phyloP scores from a whole-genome alignment of 2,888 invertebrate genomes.

The Parnassius mnemosyne region DNA sequence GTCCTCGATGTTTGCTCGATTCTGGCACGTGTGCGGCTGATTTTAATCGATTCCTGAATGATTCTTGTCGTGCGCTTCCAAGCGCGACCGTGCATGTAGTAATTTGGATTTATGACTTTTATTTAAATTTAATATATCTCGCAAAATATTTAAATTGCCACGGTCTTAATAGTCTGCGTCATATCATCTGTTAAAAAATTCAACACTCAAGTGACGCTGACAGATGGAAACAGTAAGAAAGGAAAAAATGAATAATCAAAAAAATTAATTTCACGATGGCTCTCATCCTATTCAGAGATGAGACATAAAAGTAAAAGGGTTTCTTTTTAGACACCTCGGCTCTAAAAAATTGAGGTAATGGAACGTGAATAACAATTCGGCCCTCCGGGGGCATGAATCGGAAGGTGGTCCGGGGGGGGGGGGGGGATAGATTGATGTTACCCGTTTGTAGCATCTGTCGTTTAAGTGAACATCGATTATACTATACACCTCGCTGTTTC shows the following conservation, averaged over 20 bases:
- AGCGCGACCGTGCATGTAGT: slow-evolving; percentile 39
- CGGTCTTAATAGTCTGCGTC: neutral
- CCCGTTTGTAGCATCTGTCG: slow-evolving; percentile 79
- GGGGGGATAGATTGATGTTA: slow-evolving; percentile 72
- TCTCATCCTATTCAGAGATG: slow-evolving; percentile 64
- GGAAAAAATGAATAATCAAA: slow-evolving; percentile 54
- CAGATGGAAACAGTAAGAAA: slow-evolving; percentile 36
- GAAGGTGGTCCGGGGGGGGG: slow-evolving; percentile 34
- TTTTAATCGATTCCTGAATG: slow-evolving; percentile 66
- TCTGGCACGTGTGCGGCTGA: slow-evolving; percentile 58
- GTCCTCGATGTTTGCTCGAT: slow-evolving; percentile 64
- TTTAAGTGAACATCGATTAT: slow-evolving; percentile 78
- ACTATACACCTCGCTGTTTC: slow-evolving; percentile 71
- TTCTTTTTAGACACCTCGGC: slow-evolving; percentile 70
- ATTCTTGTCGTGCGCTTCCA: slow-evolving; percentile 50
- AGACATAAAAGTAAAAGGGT: slow-evolving; percentile 77
- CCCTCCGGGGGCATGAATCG: slow-evolving; percentile 42
- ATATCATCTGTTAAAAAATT: slow-evolving; percentile 6
- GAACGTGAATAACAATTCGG: slow-evolving; percentile 79
- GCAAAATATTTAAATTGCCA: no score
- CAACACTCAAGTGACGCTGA: slow-evolving; percentile 29
- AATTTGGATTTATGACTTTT: slow-evolving; percentile 37
- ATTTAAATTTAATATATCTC: neutral
- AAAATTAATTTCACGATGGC: slow-evolving; percentile 68
- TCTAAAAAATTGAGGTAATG: slow-evolving; percentile 80